Conservation (phyloP, 1,140 invertebrate genomes). For the Bursaphelenchus mucronatus region DNA sequence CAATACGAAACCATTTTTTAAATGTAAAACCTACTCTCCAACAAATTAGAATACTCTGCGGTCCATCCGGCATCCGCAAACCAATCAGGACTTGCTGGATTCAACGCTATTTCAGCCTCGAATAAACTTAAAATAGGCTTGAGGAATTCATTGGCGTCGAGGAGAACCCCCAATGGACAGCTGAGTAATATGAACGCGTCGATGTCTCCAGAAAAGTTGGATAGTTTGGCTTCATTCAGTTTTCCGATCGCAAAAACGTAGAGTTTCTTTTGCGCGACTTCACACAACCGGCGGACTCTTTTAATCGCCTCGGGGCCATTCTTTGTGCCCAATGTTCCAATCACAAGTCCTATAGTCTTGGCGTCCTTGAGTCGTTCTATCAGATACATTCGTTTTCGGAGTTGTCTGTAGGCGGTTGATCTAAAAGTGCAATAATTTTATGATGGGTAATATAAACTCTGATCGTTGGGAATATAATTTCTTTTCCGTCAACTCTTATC, state of each 20-base stretch:
- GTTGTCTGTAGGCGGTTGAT: conserved; percentile 19
- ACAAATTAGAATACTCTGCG: conserved; percentile 37
- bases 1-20: conserved; percentile 25
- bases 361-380: conserved; percentile 52
- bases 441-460: too few species aligned
- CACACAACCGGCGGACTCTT: conserved; percentile 39
- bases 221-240: conserved; percentile 48
- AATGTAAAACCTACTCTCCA: conserved; percentile 23
- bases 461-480: too few species aligned
- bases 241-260: conserved; percentile 54
- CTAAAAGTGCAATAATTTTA: conserved; percentile 24
- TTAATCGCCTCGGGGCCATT: conserved; percentile 36
- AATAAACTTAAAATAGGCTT: conserved; percentile 49
- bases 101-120: conserved; percentile 51
- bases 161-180: conserved; percentile 48
- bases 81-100: conserved; percentile 33
- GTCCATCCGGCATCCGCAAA: conserved; percentile 41
- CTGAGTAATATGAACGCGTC: conserved; percentile 42
- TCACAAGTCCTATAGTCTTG: conserved; percentile 44
- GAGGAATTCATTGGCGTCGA: conserved; percentile 41
- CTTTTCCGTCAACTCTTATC: too few species aligned
- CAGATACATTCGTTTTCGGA: conserved; percentile 44
- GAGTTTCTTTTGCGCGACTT: conserved; percentile 42
- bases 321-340: conserved; percentile 44
- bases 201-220: conserved; percentile 49